Evolutionary conservation across 2,888 invertebrate genomes (phyloP).

Genomic region (Agrenia bidenticulata): DNA sequence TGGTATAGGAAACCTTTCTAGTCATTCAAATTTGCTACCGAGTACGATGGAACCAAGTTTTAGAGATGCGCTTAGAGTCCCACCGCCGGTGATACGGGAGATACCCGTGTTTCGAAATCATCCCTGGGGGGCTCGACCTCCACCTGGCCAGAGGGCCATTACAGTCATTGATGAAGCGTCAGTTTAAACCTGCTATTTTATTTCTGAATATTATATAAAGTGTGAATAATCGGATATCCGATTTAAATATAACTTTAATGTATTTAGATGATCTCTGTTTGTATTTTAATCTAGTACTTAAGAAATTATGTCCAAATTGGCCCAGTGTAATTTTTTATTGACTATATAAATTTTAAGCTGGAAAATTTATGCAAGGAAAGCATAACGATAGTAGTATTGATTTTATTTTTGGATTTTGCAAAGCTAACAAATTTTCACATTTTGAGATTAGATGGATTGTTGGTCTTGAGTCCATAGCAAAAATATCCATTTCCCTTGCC

Average conservation of each 20-base stretch:
- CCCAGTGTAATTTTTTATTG: too few relatives aligned
- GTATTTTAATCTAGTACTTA: too few relatives aligned
- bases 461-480: too few relatives aligned
- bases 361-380: too few relatives aligned
- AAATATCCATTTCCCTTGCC: too few relatives aligned
- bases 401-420: too few relatives aligned
- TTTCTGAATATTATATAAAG: neutral
- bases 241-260: too few relatives aligned
- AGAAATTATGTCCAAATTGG: too few relatives aligned
- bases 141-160: slow-evolving; percentile 42
- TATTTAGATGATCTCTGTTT: too few relatives aligned
- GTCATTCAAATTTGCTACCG: slow-evolving; percentile 31
- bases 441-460: too few relatives aligned
- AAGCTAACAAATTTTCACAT: too few relatives aligned
- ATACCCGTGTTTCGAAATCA: slow-evolving; percentile 46
- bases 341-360: neutral
- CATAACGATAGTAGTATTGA: too few relatives aligned
- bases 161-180: slow-evolving; percentile 48
- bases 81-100: slow-evolving; percentile 30
- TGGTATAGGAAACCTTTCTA: slow-evolving; percentile 36
- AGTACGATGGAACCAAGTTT: slow-evolving; percentile 2
- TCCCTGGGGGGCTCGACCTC: slow-evolving; percentile 37
- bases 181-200: slow-evolving; percentile 32
- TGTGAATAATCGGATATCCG: neutral
- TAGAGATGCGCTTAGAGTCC: slow-evolving; percentile 11